Conservation (phyloP, 2,797 vertebrate genomes). For the Epinephelus coioides region DNA sequence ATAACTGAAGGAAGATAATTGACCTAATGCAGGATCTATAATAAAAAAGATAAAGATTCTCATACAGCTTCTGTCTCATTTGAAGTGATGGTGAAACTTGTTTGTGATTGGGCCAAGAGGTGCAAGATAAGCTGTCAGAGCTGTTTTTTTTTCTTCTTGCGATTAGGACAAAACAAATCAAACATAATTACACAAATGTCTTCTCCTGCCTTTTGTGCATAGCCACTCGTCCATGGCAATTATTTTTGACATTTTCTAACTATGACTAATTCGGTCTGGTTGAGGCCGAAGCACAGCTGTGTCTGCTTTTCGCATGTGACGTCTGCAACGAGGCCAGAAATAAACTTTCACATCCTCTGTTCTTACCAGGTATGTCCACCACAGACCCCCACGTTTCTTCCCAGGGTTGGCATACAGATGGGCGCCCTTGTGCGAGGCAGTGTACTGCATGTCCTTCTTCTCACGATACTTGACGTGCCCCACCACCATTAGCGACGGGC, state of each 20-base stretch:
- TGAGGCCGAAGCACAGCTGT: neutral
- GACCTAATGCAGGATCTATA: neutral
- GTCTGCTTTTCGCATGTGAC: neutral
- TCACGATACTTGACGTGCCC: conserved; percentile 93
- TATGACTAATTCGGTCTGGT: neutral
- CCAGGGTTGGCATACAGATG: conserved; percentile 85
- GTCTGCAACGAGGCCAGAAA: neutral
- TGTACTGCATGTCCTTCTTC: conserved; percentile 83
- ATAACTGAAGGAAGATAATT: neutral
- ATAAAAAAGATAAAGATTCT: neutral
- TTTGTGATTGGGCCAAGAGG: neutral
- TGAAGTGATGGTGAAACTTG: neutral
- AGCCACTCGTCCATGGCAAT: neutral
- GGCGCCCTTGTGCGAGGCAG: conserved; percentile 24
- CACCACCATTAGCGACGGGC: conserved; percentile 93
- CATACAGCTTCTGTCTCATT: neutral
- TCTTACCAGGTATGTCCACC: conserved; percentile 94
- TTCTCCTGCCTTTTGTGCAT: neutral
- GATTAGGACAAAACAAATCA: conserved; percentile 7
- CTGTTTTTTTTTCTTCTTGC: neutral
- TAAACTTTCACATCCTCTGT: accelerated
- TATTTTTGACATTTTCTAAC: conserved; percentile 13
- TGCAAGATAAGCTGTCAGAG: conserved; percentile 10
- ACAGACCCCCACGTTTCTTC: conserved; percentile 92
- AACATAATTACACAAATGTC: conserved; percentile 9